Evolutionary conservation across 2,797 vertebrate genomes (phyloP).

Genomic region (Phaenicophaeus curvirostris): DNA sequence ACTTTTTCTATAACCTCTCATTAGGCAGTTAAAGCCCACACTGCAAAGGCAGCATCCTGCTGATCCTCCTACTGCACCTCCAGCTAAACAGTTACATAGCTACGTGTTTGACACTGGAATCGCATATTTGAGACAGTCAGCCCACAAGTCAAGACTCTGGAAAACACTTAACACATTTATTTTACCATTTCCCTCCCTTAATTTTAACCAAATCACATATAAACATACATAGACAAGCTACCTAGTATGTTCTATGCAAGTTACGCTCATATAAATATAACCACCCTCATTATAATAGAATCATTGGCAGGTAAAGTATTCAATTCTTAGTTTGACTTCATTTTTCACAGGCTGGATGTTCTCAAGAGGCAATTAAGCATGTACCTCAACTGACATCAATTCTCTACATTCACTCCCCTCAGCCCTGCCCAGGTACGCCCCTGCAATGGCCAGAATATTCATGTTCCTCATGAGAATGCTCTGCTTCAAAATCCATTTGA

Average conservation of each 20-base stretch:
- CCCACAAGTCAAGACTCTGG: background rate
- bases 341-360: background rate
- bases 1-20: background rate
- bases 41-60: background rate
- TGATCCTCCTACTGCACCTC: rapidly evolving
- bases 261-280: background rate
- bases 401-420: background rate
- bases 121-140: rapidly evolving
- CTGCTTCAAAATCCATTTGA: background rate
- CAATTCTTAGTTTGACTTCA: background rate
- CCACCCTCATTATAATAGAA: background rate
- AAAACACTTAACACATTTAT: background rate
- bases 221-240: background rate
- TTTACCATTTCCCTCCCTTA: rapidly evolving
- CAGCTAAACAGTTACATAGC: background rate
- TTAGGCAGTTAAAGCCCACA: rapidly evolving
- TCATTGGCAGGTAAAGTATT: background rate
- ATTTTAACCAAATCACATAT: background rate
- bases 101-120: background rate
- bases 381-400: background rate
- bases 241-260: rapidly evolving
- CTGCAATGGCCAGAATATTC: background rate
- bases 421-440: background rate
- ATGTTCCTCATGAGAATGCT: background rate
- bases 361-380: background rate